phyloP scores from a whole-genome alignment of 64 coral and sea anemone species.

The Platygyra sinensis region DNA sequence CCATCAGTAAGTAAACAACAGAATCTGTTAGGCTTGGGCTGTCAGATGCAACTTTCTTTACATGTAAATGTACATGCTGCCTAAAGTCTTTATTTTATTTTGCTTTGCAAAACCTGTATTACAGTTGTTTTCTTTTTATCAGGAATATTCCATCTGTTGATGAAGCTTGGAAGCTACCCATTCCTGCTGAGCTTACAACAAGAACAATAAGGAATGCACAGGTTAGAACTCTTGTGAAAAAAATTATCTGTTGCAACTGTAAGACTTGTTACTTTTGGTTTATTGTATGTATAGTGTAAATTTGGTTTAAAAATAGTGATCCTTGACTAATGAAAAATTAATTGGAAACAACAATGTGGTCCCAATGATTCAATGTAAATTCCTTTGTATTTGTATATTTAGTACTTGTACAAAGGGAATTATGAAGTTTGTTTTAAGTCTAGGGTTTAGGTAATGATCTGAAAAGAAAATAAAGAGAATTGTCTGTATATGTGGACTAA shows the following conservation, averaged over 20 bases:
- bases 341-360: too few species aligned
- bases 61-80: too few species aligned
- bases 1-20: too few species aligned
- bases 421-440: neutral
- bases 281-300: neutral
- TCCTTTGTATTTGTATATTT: neutral
- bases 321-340: too few species aligned
- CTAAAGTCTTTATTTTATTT: neutral
- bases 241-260: neutral
- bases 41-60: too few species aligned
- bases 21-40: too few species aligned
- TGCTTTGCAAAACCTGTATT: neutral
- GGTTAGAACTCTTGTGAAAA: constrained; percentile 33
- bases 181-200: constrained; percentile 96
- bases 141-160: constrained; percentile 95
- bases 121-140: neutral
- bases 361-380: too few species aligned
- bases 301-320: too few species aligned
- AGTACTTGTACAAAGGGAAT: neutral
- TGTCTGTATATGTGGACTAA: too few species aligned
- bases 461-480: neutral
- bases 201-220: constrained; percentile 93
- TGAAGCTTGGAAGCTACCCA: constrained; percentile 96
- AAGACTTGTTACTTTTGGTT: neutral
- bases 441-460: neutral